Conservation (phyloP, 2,797 vertebrate species). For the Brachymystax lenok region DNA sequence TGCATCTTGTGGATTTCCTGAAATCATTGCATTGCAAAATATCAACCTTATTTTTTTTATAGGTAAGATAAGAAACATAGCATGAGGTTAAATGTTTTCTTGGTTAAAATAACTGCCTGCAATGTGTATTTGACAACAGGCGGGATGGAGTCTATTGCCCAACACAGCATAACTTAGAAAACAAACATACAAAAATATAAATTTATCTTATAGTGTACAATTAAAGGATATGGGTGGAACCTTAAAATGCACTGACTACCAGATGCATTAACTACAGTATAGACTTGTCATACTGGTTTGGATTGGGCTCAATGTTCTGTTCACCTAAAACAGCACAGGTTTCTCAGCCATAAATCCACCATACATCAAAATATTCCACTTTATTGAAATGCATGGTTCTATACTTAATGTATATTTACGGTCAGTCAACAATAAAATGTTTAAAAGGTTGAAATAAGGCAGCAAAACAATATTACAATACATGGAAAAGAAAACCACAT, state of each 20-base stretch:
- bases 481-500: slow-evolving; percentile 62
- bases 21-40: too few relatives aligned
- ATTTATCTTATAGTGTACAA: neutral
- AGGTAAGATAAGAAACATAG: too few relatives aligned
- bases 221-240: neutral
- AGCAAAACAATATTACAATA: slow-evolving; percentile 49
- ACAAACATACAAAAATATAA: too few relatives aligned
- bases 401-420: slow-evolving; percentile 75
- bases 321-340: neutral
- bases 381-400: slow-evolving; percentile 84
- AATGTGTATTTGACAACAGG: too few relatives aligned
- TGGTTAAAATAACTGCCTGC: too few relatives aligned
- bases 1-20: too few relatives aligned
- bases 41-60: too few relatives aligned
- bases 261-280: too few relatives aligned
- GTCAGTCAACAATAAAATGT: slow-evolving; percentile 51
- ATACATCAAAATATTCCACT: slow-evolving; percentile 84
- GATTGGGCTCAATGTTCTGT: slow-evolving; percentile 4
- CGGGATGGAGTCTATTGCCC: too few relatives aligned
- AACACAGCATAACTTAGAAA: too few relatives aligned
- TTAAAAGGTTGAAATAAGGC: slow-evolving; percentile 68
- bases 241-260: neutral
- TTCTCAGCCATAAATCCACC: neutral
- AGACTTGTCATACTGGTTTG: neutral
- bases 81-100: too few relatives aligned